phyloP scores from a whole-genome alignment of 2,797 vertebrate genomes.

The Thalassophryne amazonica region DNA sequence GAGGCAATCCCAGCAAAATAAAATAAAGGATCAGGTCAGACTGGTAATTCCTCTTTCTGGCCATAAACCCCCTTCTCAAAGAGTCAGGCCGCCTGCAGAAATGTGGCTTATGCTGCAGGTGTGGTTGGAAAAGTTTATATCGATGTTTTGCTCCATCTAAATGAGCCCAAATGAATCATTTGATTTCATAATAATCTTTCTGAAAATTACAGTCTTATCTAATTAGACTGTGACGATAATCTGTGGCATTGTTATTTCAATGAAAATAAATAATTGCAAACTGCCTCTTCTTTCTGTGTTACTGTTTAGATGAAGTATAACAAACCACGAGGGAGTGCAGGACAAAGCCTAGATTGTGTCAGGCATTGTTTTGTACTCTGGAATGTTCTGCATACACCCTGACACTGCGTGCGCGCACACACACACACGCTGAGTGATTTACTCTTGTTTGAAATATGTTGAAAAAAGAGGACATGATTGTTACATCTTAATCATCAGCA shows the following conservation, averaged over 20 bases:
- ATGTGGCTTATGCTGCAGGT: too few species aligned
- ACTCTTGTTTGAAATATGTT: constrained; percentile 44
- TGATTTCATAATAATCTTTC: too few species aligned
- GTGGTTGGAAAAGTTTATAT: too few species aligned
- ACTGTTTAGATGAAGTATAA: constrained; percentile 45
- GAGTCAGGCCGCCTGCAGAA: too few species aligned
- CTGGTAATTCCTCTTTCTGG: too few species aligned
- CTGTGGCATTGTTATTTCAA: too few species aligned
- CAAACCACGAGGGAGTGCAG: constrained; percentile 27
- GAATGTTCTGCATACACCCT: constrained; percentile 26
- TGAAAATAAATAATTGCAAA: constrained; percentile 47
- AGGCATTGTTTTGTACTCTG: constrained; percentile 68
- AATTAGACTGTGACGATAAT: too few species aligned
- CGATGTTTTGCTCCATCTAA: too few species aligned
- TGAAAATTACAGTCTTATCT: too few species aligned
- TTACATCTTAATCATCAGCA: constrained; percentile 48
- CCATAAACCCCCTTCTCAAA: too few species aligned
- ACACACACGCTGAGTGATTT: constrained; percentile 26
- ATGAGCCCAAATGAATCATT: too few species aligned
- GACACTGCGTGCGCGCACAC: background rate
- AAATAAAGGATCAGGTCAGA: constrained; percentile 14
- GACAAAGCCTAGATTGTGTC: constrained; percentile 50
- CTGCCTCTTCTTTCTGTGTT: constrained; percentile 58
- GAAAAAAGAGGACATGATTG: constrained; percentile 46
- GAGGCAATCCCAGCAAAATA: constrained; percentile 21